phyloP scores from a whole-genome alignment of 2,113 vertebrate genomes.

The Pantherophis guttatus region DNA sequence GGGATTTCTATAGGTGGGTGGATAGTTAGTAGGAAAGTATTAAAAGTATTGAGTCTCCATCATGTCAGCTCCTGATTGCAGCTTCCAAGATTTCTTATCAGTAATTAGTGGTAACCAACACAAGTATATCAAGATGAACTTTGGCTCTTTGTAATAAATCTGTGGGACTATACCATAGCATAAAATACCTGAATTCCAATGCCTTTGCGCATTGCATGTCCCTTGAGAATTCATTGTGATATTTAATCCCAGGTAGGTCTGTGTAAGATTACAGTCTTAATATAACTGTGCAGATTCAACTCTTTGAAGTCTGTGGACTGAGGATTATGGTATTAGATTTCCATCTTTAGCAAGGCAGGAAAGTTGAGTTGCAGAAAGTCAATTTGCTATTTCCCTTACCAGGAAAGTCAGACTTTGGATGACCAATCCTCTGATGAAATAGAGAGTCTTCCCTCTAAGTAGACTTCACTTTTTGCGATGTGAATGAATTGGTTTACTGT shows the following conservation, averaged over 20 bases:
- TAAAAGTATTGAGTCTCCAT: not conserved
- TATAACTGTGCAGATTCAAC: not conserved
- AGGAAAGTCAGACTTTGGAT: not conserved
- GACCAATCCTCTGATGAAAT: not conserved
- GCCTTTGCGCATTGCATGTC: not conserved
- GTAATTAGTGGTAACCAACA: not conserved
- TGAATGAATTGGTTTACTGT: slow-evolving; percentile 1
- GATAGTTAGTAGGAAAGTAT: not conserved
- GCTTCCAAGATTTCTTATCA: not conserved
- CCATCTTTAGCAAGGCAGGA: not conserved
- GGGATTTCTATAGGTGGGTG: not conserved
- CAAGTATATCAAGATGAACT: fast-evolving
- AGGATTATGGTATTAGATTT: not conserved
- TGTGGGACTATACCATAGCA: not conserved
- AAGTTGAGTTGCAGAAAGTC: not conserved
- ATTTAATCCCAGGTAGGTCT: not conserved
- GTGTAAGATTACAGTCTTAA: not conserved
- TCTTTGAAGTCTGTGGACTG: not conserved
- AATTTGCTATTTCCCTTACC: not conserved
- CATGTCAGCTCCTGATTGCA: not conserved
- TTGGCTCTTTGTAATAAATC: not conserved
- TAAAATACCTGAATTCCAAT: not conserved
- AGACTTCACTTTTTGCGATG: slow-evolving; percentile 9
- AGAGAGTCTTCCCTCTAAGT: not conserved
- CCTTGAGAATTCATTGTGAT: not conserved